Base-by-base conservation (phyloP, 2,113 vertebrate species). In the Progne subis region DNA sequence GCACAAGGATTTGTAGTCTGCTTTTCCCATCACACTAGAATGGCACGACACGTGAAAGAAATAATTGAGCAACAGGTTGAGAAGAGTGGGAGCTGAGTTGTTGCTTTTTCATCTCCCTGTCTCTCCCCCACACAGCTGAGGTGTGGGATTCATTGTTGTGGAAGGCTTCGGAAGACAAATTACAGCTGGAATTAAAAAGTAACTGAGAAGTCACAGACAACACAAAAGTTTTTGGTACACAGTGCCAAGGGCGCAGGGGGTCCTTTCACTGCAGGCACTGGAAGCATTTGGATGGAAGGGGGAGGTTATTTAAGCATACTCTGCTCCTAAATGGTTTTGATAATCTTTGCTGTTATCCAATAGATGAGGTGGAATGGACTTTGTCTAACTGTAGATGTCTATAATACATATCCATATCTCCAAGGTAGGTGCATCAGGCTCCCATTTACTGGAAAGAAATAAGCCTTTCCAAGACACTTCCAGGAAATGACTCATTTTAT, bases 211-310 rank as follows among this genome's bases (percentile, higher is more conserved):
- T 87, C 17, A 41, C 2, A 2, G 57, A 57, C 8, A 44, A 4
- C 18, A 56, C 14, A 29, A 57, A 21, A 21, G 19, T 32, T 65
- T 2, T 37, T 76, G 46, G 32, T 18, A 57, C 39, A 21, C 46
- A 57, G 49, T 47, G 26, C 12, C 46, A 53, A 34, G 34, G 9
- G 34, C 0, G 0, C 11, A 18, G 31, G 16, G 79, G 63, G 4
- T 52, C 39, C 65, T 89, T 80, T 82, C 47, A 34, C 37, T 82
- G 29, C 31, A 78, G 60, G 50, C 19, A 18, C 15, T 74, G 55
- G 39, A 61, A 57, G 14, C 12, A 25, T 63, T 84, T 77, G 19
- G 31, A 57, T 81, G 53, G 14, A 39, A 76, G 37, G 5, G 12
- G 14, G n/a, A 76, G 8, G 19, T 46, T 49, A 52, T 41, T 59